Evolutionary conservation across 2,797 vertebrate species (phyloP).

Genomic region (Gastrophryne carolinensis): DNA sequence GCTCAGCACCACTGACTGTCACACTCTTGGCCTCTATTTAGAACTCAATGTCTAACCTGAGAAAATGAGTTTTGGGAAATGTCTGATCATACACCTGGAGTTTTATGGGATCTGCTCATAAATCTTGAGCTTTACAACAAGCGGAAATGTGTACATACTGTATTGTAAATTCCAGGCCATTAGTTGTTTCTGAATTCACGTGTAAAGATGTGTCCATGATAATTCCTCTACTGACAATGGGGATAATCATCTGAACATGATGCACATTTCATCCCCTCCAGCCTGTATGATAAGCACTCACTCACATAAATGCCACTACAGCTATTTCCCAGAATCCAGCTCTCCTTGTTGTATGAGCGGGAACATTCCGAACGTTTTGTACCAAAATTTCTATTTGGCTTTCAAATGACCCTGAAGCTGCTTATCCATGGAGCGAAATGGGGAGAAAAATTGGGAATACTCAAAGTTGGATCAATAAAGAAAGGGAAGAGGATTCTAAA

Average conservation of each 20-base stretch:
- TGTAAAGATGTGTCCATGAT: not conserved
- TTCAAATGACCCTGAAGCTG: no score
- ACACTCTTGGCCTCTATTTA: no score
- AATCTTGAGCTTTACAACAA: not conserved
- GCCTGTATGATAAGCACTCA: not conserved
- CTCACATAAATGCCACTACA: no score
- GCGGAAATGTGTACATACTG: not conserved
- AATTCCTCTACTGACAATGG: not conserved
- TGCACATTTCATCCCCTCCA: not conserved
- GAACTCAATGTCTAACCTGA: not conserved
- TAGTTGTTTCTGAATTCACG: not conserved
- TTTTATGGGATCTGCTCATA: not conserved
- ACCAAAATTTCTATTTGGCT: no score
- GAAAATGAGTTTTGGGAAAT: not conserved
- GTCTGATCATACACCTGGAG: not conserved
- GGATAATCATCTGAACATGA: not conserved
- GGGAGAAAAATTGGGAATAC: no score
- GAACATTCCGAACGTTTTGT: no score
- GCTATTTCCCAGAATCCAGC: not conserved
- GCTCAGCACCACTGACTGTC: no score
- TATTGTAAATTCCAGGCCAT: not conserved
- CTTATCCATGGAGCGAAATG: no score
- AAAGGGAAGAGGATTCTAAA: no score
- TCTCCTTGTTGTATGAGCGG: no score
- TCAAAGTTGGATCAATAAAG: no score